phyloP scores from a whole-genome alignment of 2,113 vertebrate genomes.

The Mastomys coucha region DNA sequence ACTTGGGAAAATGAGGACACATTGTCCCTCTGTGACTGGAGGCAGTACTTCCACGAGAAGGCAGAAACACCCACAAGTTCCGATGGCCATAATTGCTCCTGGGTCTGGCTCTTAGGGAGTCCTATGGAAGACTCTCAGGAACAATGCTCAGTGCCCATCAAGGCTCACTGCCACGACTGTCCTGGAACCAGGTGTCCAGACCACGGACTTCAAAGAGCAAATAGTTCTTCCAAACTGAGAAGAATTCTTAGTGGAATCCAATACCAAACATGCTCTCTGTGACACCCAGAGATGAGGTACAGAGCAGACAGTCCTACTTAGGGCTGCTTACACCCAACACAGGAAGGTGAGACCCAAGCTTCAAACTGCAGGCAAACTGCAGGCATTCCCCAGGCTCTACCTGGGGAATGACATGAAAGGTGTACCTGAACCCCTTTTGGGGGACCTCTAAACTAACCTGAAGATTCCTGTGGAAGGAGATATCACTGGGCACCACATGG shows the following conservation, averaged over 20 bases:
- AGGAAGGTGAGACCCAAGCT: background rate
- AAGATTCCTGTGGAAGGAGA: background rate
- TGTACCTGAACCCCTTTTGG: background rate
- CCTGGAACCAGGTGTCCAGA: background rate
- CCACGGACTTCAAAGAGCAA: background rate
- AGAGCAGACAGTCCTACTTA: background rate
- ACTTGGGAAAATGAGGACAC: background rate
- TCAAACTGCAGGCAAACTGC: background rate
- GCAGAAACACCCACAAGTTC: background rate
- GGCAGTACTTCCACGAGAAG: background rate
- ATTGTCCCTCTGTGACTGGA: background rate
- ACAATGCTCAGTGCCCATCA: no score
- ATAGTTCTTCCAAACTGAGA: background rate
- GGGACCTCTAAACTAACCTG: background rate
- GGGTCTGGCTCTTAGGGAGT: background rate
- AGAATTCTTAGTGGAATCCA: background rate
- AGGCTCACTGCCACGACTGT: background rate
- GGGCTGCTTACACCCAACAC: background rate
- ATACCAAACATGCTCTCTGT: background rate
- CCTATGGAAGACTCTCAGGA: background rate
- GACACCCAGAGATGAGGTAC: background rate
- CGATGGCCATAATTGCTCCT: accelerated
- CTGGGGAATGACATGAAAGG: background rate
- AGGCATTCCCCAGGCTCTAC: no score
- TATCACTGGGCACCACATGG: background rate